phyloP scores from a whole-genome alignment of 2,113 vertebrate species.

The Camarhynchus parvulus region DNA sequence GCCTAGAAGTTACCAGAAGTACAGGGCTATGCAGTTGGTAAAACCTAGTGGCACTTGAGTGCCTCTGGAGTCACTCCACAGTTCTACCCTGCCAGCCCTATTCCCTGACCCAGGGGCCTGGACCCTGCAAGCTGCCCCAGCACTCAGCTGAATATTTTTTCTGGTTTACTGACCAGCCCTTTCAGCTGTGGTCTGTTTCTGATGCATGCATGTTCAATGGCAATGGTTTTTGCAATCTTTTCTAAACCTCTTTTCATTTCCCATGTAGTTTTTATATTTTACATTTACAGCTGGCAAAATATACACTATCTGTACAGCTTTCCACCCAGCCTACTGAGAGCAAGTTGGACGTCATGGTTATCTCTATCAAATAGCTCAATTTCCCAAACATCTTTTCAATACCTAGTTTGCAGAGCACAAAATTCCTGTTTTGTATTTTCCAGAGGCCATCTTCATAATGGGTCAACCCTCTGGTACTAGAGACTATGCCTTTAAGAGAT shows the following conservation, averaged over 20 bases:
- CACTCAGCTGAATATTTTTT: neutral
- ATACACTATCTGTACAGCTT: neutral
- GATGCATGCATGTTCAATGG: neutral
- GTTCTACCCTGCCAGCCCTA: neutral
- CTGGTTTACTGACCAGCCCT: neutral
- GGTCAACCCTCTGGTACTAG: neutral
- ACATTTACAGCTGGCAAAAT: neutral
- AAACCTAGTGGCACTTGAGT: neutral
- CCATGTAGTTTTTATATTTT: neutral
- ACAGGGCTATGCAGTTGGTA: neutral
- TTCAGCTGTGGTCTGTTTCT: neutral
- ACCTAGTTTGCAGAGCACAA: neutral
- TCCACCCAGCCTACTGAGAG: neutral
- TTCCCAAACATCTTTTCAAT: neutral
- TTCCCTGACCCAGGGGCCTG: fast-evolving
- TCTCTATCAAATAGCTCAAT: neutral
- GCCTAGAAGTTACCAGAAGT: neutral
- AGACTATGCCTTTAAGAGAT: neutral
- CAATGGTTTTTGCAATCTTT: neutral
- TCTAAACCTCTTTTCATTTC: neutral
- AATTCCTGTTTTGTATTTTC: neutral
- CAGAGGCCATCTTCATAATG: neutral
- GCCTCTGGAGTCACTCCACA: neutral
- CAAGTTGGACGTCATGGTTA: neutral
- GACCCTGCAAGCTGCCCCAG: neutral